Percentiles rank a stretch among this genome's conserved stretches.
Conservation (phyloP, 2,888 invertebrate species). For the Endomychus coccineus region DNA sequence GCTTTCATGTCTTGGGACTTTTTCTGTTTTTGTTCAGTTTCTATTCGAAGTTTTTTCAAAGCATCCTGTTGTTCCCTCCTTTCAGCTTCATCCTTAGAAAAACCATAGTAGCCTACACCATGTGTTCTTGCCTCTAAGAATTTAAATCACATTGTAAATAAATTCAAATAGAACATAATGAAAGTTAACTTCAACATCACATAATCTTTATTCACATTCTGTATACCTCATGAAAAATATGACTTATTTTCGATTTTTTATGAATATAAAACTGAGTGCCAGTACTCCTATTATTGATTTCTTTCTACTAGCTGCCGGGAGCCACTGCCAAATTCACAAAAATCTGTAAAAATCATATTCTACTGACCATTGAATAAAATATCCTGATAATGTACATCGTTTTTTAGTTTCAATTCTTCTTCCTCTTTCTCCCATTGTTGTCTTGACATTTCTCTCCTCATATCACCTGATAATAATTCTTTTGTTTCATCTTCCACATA, state of each 20-base stretch:
- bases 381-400: conserved; percentile 86
- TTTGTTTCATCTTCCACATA: conserved; percentile 13
- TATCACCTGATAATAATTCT: conserved; percentile 46
- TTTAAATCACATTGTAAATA: too few species aligned
- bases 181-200: too few species aligned
- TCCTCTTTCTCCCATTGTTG: conserved; percentile 86
- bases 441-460: conserved; percentile 62
- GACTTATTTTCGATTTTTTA: too few species aligned
- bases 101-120: conserved; percentile 87
- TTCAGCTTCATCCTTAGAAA: conserved; percentile 77
- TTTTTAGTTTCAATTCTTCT: conserved; percentile 60
- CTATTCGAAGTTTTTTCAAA: conserved; percentile 60
- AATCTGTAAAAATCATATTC: conserved; percentile 3
- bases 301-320: too few species aligned
- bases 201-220: too few species aligned
- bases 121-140: conserved; percentile 80
- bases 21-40: conserved; percentile 62
- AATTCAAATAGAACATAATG: neutral
- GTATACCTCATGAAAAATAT: too few species aligned
- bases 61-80: conserved; percentile 75
- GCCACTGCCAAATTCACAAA: too few species aligned
- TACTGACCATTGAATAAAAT: conserved; percentile 73
- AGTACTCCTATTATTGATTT: too few species aligned
- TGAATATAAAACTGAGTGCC: too few species aligned
- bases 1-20: conserved; percentile 54